These are phyloP conservation scores for Crotalus adamanteus DNA, from an alignment of 2,797 vertebrate genomes.

Conservation along the genomic window DNA sequence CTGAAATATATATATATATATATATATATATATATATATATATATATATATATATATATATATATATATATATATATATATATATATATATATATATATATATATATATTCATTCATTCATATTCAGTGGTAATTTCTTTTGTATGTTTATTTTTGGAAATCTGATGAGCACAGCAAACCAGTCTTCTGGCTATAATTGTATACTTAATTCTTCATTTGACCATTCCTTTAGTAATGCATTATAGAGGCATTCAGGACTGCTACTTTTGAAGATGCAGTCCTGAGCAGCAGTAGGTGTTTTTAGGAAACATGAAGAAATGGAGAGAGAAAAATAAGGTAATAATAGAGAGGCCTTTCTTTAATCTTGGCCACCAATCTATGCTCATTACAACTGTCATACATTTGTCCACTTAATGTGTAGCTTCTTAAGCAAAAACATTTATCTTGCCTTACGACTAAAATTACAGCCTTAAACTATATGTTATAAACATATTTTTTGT, in stretches of 20 bases:
- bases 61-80: too few relatives aligned
- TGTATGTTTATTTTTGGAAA: neutral
- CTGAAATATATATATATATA: too few relatives aligned
- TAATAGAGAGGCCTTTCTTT: neutral
- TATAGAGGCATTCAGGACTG: neutral
- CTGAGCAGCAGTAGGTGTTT: neutral
- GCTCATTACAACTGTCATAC: neutral
- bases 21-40: too few relatives aligned
- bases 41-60: too few relatives aligned
- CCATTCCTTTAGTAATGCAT: neutral
- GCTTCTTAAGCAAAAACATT: neutral
- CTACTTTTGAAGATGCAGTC: neutral
- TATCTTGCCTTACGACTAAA: neutral
- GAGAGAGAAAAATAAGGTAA: neutral
- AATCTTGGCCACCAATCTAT: neutral
- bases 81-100: too few relatives aligned
- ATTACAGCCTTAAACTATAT: neutral
- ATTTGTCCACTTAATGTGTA: neutral
- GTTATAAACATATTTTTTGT: neutral
- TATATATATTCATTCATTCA: neutral
- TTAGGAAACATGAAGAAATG: neutral
- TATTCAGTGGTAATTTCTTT: neutral
- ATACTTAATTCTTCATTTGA: neutral
- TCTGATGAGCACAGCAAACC: neutral
- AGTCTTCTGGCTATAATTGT: neutral